Base-by-base conservation (phyloP, 2,797 vertebrate species). In the Sarcoramphus papa region DNA sequence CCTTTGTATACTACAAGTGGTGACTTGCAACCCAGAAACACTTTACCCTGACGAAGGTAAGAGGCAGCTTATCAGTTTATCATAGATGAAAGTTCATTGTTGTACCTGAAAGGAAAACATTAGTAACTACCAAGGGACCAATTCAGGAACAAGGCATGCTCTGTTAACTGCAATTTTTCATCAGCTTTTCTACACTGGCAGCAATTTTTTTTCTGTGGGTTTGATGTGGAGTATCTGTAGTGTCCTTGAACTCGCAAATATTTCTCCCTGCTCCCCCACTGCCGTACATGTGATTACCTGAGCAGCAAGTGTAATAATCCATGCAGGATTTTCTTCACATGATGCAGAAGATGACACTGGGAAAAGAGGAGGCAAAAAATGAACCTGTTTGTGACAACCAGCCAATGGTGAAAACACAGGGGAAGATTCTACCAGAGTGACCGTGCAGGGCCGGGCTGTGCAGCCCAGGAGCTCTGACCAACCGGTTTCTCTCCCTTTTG, bases 61-160 rank as follows among this genome's bases (percentile, higher is more conserved):
- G 64, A 88, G 51, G 47, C 47, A 31, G 85, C 86, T 91, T 79
- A 37, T 79, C 93, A 91, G 92, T 95, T 96, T 81, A 82, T 88
- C 88, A 77, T 45, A 63, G 50, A 85, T 54, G 69, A 64, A 78
- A 92, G 45, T 51, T 78, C 69, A 59, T 70, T 91, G 78, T 92
- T 93, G 89, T 47, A 83, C 47, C 81, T 78, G 37, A 64, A 54
- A 93, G 90, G 78, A 95, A 88, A 62, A 43, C 56, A 75, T 91
- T 78, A 45, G 17, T 21, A 79, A 79, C 67, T 59, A 56, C 56
- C 76, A 80, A 75, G 56, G 57, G 70, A 96, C 37, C 63, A 24
- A 40, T 64, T 40, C 56, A 56, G 43, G 41, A 86, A 56, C 15
- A 35, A 45, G 80, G 63, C 56, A 14, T 8, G 31, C 62, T 25